Evolutionary conservation across 2,113 vertebrate genomes (phyloP), one percentile per base, ranked within the genome.

Genomic region (Chlorodrepanis virens): DNA sequence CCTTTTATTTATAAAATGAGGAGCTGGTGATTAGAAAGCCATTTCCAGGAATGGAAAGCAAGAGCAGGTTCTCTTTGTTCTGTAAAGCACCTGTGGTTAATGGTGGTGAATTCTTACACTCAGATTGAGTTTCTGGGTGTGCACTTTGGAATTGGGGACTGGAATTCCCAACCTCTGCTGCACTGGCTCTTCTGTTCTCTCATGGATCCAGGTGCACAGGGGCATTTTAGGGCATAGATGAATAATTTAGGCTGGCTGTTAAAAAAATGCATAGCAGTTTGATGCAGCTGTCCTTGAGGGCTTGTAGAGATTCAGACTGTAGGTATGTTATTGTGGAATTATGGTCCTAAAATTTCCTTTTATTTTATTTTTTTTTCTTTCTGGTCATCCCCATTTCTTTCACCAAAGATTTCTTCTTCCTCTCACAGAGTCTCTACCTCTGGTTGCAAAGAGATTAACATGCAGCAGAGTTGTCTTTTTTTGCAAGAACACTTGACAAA

Each of bases 41-140:
- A 54, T 93, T 82, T 76, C 83, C 81, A 68, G 52, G 88, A 70
- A 60, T 40, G 42, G 83, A 79, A 86, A 78, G 84, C 61, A 54
- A 93, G 96, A 97, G 95, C 93, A 70, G 94, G 92, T 93, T 95
- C 93, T 96, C 95, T 95, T 90, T 93, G 64, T 79, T 89, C 5
- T 39, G 5, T 29, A 6, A 25, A 83, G 49, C 65, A 40, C 76
- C 75, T 82, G 81, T 45, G 59, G 75, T 20, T 68, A 23, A 52
- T 47, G 78, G 64, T 39, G 84, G 71, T 49, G 85, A 71, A 67
- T 82, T 85, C 75, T 86, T 33, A 47, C 21, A 9, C 60, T 27
- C 6, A 40, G 67, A 5, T 35, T 35, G 87, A 75, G 56, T 83
- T 92, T 61, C 37, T 74, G 87, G 60, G 81, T 10, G 85, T 84